A percentile compares a stretch with the other conserved stretches of the same genome.
These are phyloP conservation scores for Drosophila anomelani DNA, from an alignment of 2,888 invertebrate genomes.

Conservation along the genomic window DNA sequence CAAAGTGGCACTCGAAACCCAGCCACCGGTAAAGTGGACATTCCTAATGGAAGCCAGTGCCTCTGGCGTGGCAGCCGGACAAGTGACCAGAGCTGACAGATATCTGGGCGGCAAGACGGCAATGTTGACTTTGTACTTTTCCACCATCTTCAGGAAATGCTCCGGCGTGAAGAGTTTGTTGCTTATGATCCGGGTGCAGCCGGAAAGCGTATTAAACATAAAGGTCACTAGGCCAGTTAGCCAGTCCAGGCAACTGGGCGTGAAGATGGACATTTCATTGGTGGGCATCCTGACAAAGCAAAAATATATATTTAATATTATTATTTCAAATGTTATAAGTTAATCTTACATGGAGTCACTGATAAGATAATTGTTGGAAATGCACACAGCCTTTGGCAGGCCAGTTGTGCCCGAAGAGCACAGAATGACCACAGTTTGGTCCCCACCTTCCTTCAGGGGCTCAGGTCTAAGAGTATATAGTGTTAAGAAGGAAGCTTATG, in stretches of 20 bases:
- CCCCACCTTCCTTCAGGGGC: conserved; percentile 54
- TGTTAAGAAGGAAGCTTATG: background rate
- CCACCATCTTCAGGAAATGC: conserved; percentile 63
- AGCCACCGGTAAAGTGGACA: conserved; percentile 65
- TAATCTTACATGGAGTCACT: conserved; percentile 50
- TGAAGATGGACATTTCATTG: conserved; percentile 54
- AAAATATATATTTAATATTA: background rate
- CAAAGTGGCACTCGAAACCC: conserved; percentile 52
- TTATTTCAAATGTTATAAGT: rapidly evolving
- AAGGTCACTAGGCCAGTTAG: conserved; percentile 62
- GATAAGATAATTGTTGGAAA: conserved; percentile 60
- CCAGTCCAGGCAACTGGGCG: conserved; percentile 72
- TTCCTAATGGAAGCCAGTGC: conserved; percentile 56
- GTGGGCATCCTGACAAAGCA: conserved; percentile 42
- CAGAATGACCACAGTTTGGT: conserved; percentile 71
- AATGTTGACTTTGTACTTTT: conserved; percentile 68
- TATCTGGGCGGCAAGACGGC: conserved; percentile 61
- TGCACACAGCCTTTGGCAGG: conserved; percentile 74
- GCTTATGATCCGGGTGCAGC: conserved; percentile 68
- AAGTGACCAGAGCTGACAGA: conserved; percentile 57
- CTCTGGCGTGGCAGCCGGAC: conserved; percentile 53
- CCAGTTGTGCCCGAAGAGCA: conserved; percentile 81
- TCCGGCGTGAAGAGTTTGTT: conserved; percentile 64
- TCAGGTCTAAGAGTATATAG: conserved; percentile 49
- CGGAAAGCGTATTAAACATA: conserved; percentile 52